Evolutionary conservation across 35 echinoderm and acorn worm species (phyloP), one percentile per base, ranked within the genome.

Genomic region (Ophioderma brevispina): DNA sequence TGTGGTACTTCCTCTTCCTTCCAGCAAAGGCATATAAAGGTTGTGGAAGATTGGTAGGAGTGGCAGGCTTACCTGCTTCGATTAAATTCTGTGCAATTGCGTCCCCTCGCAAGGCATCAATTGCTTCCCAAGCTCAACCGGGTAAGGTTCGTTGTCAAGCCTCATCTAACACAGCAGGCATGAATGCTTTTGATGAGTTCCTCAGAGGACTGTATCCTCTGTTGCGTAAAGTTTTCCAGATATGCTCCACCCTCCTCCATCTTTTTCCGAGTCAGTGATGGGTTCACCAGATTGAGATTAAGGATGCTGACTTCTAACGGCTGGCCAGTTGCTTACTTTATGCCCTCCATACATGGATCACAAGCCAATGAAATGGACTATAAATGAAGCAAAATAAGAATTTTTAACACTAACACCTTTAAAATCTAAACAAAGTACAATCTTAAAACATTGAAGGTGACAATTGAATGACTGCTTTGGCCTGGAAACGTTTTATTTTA

Each of bases 241-340:
- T 94, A 94, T 87, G 93, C 40, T 94, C 84, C 1, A 75, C 93
- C 0, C 87, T 34, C 5, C 87, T 42, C 31, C 13, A 40, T 92
- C 83, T 38, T 50, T 87, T 32, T n/a, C 40, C 2, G 35, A 1
- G 89, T 76, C 89, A 13, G 40, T 91, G 34, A 91, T 91, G 89
- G 85, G 33, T 49, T 85, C 80, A 3, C 80, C 80, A 25, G 32
- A 33, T 8, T 35, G 84, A 35, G 75, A 75, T 59, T 91, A 85
- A n/a, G n/a, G n/a, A n/a, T 78, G 85, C 17, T 75, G 76, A n/a
- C n/a, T n/a, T n/a, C n/a, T n/a, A n/a, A n/a, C n/a, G n/a, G n/a
- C n/a, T n/a, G n/a, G n/a, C n/a, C n/a, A n/a, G n/a, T n/a, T n/a
- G n/a, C n/a, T n/a, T n/a, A n/a, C n/a, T n/a, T n/a, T n/a, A n/a